phyloP scores from a whole-genome alignment of 2,888 invertebrate species.

The Phengaris alcon region DNA sequence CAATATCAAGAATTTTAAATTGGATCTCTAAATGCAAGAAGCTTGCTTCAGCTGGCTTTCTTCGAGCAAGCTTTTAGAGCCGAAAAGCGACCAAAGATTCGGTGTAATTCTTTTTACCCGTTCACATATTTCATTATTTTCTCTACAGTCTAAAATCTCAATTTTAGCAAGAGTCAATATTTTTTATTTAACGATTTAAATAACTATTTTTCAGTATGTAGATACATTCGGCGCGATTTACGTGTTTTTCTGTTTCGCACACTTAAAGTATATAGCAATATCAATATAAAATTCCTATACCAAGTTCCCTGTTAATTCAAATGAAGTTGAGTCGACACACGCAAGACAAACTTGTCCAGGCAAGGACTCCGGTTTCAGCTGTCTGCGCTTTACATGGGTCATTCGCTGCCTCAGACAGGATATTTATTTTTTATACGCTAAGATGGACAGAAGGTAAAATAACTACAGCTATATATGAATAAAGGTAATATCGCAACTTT shows the following conservation, averaged over 20 bases:
- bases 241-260: too few relatives aligned
- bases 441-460: slow-evolving; percentile 4
- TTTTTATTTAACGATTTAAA: too few relatives aligned
- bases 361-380: slow-evolving; percentile 50
- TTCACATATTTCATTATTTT: too few relatives aligned
- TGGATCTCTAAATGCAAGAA: too few relatives aligned
- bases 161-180: too few relatives aligned
- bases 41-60: too few relatives aligned
- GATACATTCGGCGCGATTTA: too few relatives aligned
- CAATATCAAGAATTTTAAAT: not conserved
- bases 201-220: too few relatives aligned
- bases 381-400: slow-evolving; percentile 30
- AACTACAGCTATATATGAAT: not conserved
- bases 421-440: slow-evolving; percentile 10
- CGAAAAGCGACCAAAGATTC: too few relatives aligned
- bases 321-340: not conserved
- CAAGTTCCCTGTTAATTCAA: not conserved
- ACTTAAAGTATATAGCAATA: not conserved
- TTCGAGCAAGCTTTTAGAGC: too few relatives aligned
- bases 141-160: too few relatives aligned
- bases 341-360: slow-evolving; percentile 6
- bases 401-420: not conserved
- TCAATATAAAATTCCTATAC: not conserved
- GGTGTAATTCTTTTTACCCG: too few relatives aligned
- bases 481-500: not conserved